Conservation (phyloP, 1,140 invertebrate species). For the Mercenaria mercenaria region DNA sequence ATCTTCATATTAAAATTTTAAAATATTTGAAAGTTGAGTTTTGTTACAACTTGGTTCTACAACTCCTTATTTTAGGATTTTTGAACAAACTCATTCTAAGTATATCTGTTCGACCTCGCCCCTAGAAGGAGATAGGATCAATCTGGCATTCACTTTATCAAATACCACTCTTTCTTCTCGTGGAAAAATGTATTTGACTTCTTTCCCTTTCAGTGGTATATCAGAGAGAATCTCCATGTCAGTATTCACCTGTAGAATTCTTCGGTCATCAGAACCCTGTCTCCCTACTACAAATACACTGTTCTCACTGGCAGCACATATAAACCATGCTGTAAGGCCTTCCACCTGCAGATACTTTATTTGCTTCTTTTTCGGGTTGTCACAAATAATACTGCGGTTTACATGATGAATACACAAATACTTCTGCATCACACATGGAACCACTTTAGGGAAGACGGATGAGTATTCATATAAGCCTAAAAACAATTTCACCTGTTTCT, state of each 20-base stretch:
- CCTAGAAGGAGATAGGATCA: neutral
- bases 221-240: neutral
- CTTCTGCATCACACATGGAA: too few relatives aligned
- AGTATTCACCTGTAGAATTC: neutral
- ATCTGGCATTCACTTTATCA: constrained; percentile 1
- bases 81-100: too few relatives aligned
- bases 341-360: neutral
- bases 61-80: too few relatives aligned
- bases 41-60: too few relatives aligned
- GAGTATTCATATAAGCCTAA: too few relatives aligned
- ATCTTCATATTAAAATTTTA: too few relatives aligned
- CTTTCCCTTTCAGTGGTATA: neutral
- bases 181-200: neutral
- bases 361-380: neutral
- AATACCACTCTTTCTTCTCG: neutral
- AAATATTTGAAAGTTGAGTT: too few relatives aligned
- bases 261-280: neutral
- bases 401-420: neutral
- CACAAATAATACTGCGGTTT: neutral
- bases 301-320: neutral
- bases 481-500: neutral
- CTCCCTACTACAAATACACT: neutral
- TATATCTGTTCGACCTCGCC: neutral
- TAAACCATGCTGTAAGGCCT: neutral
- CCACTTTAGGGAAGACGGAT: too few relatives aligned